These are phyloP conservation scores for Nipponacmea schrenckii DNA, from an alignment of 2,888 invertebrate genomes.

Conservation along the genomic window DNA sequence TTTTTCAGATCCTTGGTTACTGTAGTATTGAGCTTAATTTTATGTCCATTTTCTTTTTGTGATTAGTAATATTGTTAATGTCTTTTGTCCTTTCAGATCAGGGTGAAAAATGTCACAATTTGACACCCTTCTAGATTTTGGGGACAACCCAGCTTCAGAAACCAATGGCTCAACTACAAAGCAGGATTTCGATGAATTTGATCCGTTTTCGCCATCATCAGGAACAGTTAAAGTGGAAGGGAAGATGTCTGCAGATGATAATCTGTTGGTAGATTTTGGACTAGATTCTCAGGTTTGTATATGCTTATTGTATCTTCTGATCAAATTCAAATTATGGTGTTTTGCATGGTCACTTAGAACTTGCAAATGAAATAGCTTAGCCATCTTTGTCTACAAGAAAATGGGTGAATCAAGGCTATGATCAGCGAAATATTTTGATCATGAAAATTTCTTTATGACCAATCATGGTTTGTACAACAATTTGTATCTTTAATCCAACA, in stretches of 20 bases:
- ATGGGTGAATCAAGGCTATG: too few species aligned
- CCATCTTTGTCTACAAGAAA: too few species aligned
- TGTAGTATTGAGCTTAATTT: too few species aligned
- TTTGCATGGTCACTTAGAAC: too few species aligned
- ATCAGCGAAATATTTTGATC: too few species aligned
- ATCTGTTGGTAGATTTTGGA: slow-evolving; percentile 44
- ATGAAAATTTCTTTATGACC: too few species aligned
- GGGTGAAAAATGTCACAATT: slow-evolving; percentile 40
- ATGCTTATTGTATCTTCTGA: neutral
- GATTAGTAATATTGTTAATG: neutral
- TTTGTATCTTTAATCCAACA: too few species aligned
- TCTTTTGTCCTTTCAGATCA: neutral
- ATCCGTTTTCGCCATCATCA: slow-evolving; percentile 41
- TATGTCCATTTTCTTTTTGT: too few species aligned
- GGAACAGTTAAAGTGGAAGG: slow-evolving; percentile 27
- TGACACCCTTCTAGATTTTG: slow-evolving; percentile 49
- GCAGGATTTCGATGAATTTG: slow-evolving; percentile 44
- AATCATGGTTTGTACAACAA: too few species aligned
- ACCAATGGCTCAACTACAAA: slow-evolving; percentile 32
- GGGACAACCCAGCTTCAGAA: slow-evolving; percentile 36
- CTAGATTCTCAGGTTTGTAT: slow-evolving; percentile 41
- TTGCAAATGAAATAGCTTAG: too few species aligned
- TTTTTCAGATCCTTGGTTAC: too few species aligned
- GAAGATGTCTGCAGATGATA: slow-evolving; percentile 33
- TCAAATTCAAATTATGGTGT: too few species aligned